Conservation (phyloP, 2,888 invertebrate species). For the Ornithoptera priamus region DNA sequence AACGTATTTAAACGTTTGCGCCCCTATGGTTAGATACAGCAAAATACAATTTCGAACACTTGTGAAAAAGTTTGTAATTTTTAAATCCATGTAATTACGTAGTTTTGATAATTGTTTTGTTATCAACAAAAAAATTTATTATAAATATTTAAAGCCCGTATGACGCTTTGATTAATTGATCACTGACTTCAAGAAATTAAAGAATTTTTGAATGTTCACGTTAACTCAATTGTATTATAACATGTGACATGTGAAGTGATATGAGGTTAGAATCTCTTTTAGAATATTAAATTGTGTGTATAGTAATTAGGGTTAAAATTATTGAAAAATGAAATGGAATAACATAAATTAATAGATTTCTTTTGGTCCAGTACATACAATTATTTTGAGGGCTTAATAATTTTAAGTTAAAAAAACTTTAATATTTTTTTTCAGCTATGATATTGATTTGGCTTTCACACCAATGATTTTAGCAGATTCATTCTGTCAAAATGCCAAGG, state of each 20-base stretch:
- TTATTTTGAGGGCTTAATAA: neutral
- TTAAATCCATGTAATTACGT: neutral
- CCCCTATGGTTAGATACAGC: conserved; percentile 98
- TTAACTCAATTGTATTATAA: too few relatives aligned
- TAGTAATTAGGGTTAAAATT: too few relatives aligned
- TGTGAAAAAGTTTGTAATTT: conserved; percentile 62
- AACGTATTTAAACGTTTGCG: conserved; percentile 87
- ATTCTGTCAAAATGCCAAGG: conserved; percentile 92
- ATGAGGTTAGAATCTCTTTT: too few relatives aligned
- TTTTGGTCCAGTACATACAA: too few relatives aligned
- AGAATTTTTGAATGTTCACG: too few relatives aligned
- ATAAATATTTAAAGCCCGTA: neutral
- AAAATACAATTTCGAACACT: conserved; percentile 73
- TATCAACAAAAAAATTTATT: neutral
- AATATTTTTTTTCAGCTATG: conserved; percentile 80
- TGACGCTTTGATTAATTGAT: too few relatives aligned
- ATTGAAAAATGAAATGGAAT: too few relatives aligned
- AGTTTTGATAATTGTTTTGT: neutral
- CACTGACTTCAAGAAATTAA: too few relatives aligned
- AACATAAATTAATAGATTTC: too few relatives aligned
- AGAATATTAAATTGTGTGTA: too few relatives aligned
- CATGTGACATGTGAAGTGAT: too few relatives aligned
- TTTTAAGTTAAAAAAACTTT: neutral
- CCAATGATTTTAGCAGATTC: conserved; percentile 99
- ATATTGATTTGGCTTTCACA: conserved; percentile 94